Percentiles rank a stretch among this genome's conserved stretches.
phyloP scores from a whole-genome alignment of 2,113 vertebrate genomes.

The Pungitius pungitius region DNA sequence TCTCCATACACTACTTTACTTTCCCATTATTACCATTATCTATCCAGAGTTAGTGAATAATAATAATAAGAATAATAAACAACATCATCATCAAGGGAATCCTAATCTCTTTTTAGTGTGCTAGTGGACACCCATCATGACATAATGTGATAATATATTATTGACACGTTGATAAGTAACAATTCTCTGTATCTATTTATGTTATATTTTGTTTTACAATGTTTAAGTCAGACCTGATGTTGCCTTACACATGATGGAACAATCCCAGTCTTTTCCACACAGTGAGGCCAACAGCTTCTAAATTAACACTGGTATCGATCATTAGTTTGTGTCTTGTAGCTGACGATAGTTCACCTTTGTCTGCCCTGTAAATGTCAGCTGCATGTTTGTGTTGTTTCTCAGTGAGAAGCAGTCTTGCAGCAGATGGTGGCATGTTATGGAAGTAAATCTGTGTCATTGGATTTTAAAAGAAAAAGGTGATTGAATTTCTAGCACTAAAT shows the following conservation, averaged over 20 bases:
- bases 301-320: background rate
- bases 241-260: background rate
- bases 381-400: constrained; percentile 51
- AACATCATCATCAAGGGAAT: background rate
- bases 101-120: background rate
- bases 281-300: background rate
- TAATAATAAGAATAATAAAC: background rate
- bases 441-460: too few relatives aligned
- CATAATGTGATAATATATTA: background rate
- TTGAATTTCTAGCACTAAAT: too few relatives aligned
- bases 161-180: background rate
- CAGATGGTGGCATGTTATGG: constrained; percentile 40
- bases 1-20: constrained; percentile 10
- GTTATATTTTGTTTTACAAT: background rate
- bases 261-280: background rate
- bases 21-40: background rate
- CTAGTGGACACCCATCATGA: background rate
- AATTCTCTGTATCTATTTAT: background rate
- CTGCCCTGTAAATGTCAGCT: constrained; percentile 9
- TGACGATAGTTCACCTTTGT: constrained; percentile 10
- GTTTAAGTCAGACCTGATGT: background rate
- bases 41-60: background rate
- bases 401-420: constrained; percentile 43
- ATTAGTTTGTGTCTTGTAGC: constrained; percentile 17
- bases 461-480: too few relatives aligned